Base-by-base conservation (phyloP, 2,888 invertebrate genomes). In the Meiosimyza platycephala region DNA sequence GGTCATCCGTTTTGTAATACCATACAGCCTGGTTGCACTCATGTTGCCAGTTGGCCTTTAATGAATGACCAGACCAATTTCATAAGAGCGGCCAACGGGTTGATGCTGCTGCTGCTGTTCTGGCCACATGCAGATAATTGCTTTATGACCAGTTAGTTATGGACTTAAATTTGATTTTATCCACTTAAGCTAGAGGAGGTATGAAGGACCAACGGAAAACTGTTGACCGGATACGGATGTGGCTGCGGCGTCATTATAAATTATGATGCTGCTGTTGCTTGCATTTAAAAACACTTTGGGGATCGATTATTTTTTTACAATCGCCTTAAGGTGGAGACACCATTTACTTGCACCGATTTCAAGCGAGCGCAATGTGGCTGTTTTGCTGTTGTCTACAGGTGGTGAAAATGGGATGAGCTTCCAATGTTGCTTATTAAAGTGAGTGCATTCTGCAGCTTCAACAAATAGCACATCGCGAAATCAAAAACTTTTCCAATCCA, bases 41-140 rank as follows among this genome's bases (percentile, higher is more conserved):
- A 15, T 28, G n/a, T 12, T 54, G 28, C 18, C n/a, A 12, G 6
- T 66, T 13, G 9, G 15, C 13, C 16, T 62, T 40, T 66, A 57
- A 57, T 47, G 57, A 40, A 57, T 51, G 64, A 18, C 64, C 51
- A 51, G 18, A 47, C 50, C 60, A 52, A n/a, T 47, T 16, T 13
- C n/a, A 12, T 28, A 12, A 18, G 54, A 60, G 28, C 28, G 33
- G 15, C 13, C 28, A 60, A 15, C n/a, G 40, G 48, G 16, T 15
- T 63, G 63, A 15, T 40, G 15, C 63, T 15, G 22, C 48, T 33
- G 57, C 57, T 52, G 60, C 55, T 66, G 67, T 71, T 71, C 75
- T 83, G 82, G 83, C 85, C 85, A 81, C 85, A 85, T 84, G 85
- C 81, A 84, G 85, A 85, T 85, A 85, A 85, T 85, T 85, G 85